Percentiles rank a stretch among this genome's conserved stretches.
phyloP scores from a whole-genome alignment of 2,888 invertebrate genomes.

The Euplexia lucipara region DNA sequence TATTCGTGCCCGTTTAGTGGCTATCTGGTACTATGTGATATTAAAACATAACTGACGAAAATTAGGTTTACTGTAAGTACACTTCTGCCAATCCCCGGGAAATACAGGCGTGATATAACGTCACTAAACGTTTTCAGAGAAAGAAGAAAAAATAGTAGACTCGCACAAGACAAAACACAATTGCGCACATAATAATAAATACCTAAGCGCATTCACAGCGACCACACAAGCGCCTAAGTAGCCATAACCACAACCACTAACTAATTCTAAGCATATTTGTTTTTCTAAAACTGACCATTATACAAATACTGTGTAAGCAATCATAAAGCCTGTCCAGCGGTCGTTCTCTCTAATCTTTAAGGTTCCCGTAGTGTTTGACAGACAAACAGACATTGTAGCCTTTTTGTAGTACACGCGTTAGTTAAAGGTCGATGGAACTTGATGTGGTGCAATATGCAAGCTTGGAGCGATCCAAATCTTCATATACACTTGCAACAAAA shows the following conservation, averaged over 20 bases:
- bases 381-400: slow-evolving; percentile 41
- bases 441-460: slow-evolving; percentile 7
- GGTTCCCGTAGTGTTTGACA: slow-evolving; percentile 41
- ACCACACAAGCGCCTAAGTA: slow-evolving; percentile 14
- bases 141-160: no score
- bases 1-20: no score
- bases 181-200: no score
- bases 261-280: slow-evolving; percentile 35
- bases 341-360: slow-evolving; percentile 50
- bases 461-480: not conserved
- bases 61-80: no score
- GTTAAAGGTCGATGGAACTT: slow-evolving; percentile 32
- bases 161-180: no score
- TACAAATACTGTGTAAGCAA: slow-evolving; percentile 28
- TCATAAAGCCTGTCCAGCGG: slow-evolving; percentile 29
- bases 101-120: no score
- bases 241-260: slow-evolving; percentile 20
- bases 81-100: no score
- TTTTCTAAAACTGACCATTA: slow-evolving; percentile 22
- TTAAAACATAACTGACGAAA: no score
- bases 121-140: no score
- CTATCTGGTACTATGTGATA: no score
- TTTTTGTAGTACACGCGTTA: slow-evolving; percentile 38
- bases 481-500: not conserved
- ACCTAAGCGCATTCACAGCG: not conserved